These are phyloP conservation scores for Ephialtes manifestator DNA, from an alignment of 2,888 invertebrate species.

Conservation along the genomic window DNA sequence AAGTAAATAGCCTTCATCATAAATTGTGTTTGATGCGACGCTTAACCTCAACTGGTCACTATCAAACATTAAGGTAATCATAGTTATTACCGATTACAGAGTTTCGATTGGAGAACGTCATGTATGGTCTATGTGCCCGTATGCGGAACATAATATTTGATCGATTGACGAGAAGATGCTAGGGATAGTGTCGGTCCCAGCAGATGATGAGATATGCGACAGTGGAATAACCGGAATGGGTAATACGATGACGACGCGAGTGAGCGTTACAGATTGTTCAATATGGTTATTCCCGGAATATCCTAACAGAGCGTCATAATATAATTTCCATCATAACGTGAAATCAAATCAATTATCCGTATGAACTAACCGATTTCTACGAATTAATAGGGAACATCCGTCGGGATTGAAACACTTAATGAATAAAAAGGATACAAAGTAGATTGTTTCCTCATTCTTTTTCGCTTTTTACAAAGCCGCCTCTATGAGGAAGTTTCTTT, in stretches of 20 bases:
- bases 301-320: slow-evolving; percentile 60
- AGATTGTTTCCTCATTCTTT: too few species aligned
- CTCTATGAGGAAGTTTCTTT: too few species aligned
- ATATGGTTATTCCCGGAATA: slow-evolving; percentile 56
- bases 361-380: slow-evolving; percentile 44
- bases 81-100: neutral
- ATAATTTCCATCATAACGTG: slow-evolving; percentile 56
- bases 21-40: neutral
- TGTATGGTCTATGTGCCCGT: slow-evolving; percentile 8
- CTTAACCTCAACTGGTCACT: slow-evolving; percentile 19
- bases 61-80: slow-evolving; percentile 15
- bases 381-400: slow-evolving; percentile 23
- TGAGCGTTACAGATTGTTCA: slow-evolving; percentile 18
- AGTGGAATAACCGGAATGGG: neutral
- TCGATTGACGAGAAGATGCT: slow-evolving; percentile 35
- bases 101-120: slow-evolving; percentile 21
- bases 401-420: too few species aligned
- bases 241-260: neutral
- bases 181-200: slow-evolving; percentile 1
- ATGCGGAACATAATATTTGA: slow-evolving; percentile 32
- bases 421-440: too few species aligned
- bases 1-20: neutral
- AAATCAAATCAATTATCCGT: slow-evolving; percentile 54
- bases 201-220: slow-evolving; percentile 12
- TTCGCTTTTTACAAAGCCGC: too few species aligned